Evolutionary conservation across 1,140 invertebrate genomes (phyloP), one percentile per base, ranked within the genome.

Genomic region (Penaeus japonicus): DNA sequence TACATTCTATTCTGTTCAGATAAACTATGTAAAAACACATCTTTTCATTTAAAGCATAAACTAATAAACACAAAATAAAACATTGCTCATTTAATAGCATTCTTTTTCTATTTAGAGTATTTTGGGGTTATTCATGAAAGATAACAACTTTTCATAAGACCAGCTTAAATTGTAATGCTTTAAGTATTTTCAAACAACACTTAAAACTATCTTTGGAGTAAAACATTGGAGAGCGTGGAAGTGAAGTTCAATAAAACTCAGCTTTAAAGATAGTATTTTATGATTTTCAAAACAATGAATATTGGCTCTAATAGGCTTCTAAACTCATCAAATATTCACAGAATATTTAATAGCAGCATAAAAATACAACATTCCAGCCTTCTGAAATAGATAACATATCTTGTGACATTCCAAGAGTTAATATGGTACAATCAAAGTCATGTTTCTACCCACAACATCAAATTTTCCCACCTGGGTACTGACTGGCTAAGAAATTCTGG

Each of bases 311-410:
- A 32, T 32, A 73, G 35, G 35, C 35, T 73, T 73, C 70, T 73
- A 73, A 73, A 32, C 70, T 73, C 70, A 73, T 32, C 35, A 32
- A 73, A 73, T 73, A 73, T 73, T 73, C 70, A 73, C 35, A 73
- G 70, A 73, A 73, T 73, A 73, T 73, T 73, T 32, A 32, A 73
- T 27, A 73, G 27, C 70, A 73, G 70, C 70, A 73, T 73, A 73
- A 73, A 73, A 73, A 73, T 73, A 73, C 27, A 73, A 73, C 70
- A 73, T 73, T 73, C 70, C 70, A 73, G 70, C 35, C 35, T 73
- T 73, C 70, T 73, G 35, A 73, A 73, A 73, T 32, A 30, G 70
- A 73, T 73, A 73, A 73, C 70, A 73, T 73, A 30, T 73, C 70
- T 32, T 17, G 35, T 18, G 70, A 73, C 35, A 32, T 73, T 73